These are phyloP conservation scores for Chironomus striatipennis DNA, from an alignment of 1,140 invertebrate species.

Conservation along the genomic window DNA sequence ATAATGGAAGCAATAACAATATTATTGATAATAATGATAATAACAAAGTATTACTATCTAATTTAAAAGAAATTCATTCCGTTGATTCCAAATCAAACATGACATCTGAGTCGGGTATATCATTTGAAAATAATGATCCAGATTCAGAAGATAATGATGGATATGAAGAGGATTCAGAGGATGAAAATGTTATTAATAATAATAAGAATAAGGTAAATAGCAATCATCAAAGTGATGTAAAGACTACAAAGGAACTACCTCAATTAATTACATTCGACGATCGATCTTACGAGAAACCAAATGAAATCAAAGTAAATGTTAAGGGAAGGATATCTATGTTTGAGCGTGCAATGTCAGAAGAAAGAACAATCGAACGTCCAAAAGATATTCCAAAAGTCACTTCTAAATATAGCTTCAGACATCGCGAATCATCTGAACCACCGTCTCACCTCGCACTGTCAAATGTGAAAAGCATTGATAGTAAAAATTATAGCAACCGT, in stretches of 20 bases:
- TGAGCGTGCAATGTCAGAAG: not conserved
- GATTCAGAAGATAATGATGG: constrained; percentile 21
- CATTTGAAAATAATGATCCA: not conserved
- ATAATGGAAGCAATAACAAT: not conserved
- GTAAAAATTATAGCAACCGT: not conserved
- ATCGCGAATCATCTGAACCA: not conserved
- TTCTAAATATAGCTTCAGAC: not conserved
- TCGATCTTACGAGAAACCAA: not conserved
- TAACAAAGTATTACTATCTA: not conserved
- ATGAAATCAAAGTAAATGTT: constrained; percentile 9
- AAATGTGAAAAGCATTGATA: not conserved
- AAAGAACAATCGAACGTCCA: not conserved
- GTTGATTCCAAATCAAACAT: constrained; percentile 18
- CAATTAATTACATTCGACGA: too few relatives aligned
- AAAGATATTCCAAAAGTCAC: constrained; percentile 14
- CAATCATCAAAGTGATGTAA: not conserved
- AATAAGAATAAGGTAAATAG: not conserved
- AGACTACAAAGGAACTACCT: not conserved
- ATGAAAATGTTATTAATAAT: not conserved
- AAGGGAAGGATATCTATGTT: constrained; percentile 4
- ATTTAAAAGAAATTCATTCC: not conserved
- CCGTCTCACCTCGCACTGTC: not conserved
- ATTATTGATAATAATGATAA: not conserved
- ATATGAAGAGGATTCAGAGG: constrained; percentile 1
- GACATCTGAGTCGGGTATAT: constrained; percentile 8